A percentile compares a stretch with the other conserved stretches of the same genome.
Conservation (phyloP, 2,113 vertebrate genomes). For the Aleadryas rufinucha region DNA sequence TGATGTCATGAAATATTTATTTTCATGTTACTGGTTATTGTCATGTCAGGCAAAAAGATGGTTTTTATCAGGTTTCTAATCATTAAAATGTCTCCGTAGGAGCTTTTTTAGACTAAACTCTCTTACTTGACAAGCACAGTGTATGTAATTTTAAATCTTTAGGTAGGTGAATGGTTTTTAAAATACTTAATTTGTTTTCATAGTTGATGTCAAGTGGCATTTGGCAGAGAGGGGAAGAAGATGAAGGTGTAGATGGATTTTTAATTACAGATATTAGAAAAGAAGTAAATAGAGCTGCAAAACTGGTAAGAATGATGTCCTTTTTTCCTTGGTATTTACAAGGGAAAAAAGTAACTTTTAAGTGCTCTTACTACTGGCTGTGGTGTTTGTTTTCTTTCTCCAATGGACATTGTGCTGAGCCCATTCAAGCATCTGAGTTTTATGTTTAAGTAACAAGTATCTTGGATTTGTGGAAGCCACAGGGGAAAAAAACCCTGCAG, state of each 20-base stretch:
- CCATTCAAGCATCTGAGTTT: background rate
- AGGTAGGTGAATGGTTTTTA: background rate
- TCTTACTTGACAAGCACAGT: background rate
- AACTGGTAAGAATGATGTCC: slow-evolving; percentile 78
- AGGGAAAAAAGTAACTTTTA: background rate
- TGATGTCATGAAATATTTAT: background rate
- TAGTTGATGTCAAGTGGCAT: slow-evolving; percentile 94
- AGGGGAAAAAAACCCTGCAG: background rate
- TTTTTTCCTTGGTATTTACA: background rate
- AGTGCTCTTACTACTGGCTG: background rate
- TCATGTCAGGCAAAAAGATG: background rate
- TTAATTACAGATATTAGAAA: slow-evolving; percentile 86
- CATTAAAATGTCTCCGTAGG: background rate
- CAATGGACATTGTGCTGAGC: background rate
- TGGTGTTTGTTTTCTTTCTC: background rate
- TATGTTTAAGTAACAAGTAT: background rate
- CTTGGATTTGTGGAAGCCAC: background rate
- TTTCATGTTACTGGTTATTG: background rate
- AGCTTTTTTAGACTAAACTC: background rate
- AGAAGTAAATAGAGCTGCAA: slow-evolving; percentile 84
- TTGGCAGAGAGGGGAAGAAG: slow-evolving; percentile 89
- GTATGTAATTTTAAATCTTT: background rate
- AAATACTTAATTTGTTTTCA: slow-evolving; percentile 42
- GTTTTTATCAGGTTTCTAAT: background rate
- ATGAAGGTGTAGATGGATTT: slow-evolving; percentile 91